Percentiles rank a stretch among this genome's conserved stretches.
Evolutionary conservation across 2,797 vertebrate species (phyloP).

Genomic region (Tragelaphus oryx): DNA sequence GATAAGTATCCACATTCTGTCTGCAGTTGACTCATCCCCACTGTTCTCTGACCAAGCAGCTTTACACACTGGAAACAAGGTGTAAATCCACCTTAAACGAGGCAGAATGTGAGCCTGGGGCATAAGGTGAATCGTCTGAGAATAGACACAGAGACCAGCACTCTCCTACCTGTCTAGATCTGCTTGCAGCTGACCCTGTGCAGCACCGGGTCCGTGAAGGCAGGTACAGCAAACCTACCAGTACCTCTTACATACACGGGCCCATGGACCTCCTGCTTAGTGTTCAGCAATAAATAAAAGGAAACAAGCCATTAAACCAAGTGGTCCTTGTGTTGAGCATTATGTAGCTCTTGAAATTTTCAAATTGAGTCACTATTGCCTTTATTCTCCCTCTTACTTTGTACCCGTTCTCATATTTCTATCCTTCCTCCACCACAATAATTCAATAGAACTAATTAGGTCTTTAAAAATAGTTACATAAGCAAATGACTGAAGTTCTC

Average conservation of each 20-base stretch:
- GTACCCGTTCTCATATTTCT: slow-evolving; percentile 68
- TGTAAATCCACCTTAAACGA: neutral
- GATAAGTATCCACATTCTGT: neutral
- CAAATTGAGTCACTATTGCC: slow-evolving; percentile 57
- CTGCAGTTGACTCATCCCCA: neutral
- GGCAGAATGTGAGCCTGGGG: neutral
- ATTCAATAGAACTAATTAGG: slow-evolving; percentile 75
- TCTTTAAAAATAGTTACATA: slow-evolving; percentile 72
- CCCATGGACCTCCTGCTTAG: neutral
- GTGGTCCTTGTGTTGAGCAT: slow-evolving; percentile 25
- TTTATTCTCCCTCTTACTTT: slow-evolving; percentile 53
- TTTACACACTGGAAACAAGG: neutral
- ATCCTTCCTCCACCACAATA: slow-evolving; percentile 68
- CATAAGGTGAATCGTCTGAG: neutral
- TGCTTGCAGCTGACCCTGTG: neutral
- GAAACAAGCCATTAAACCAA: slow-evolving; percentile 38
- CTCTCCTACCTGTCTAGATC: neutral
- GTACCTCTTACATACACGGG: neutral
- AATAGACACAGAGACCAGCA: neutral
- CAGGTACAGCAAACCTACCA: neutral
- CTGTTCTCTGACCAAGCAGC: neutral
- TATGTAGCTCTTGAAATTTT: slow-evolving; percentile 49
- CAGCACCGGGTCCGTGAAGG: neutral
- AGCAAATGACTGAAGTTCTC: slow-evolving; percentile 64
- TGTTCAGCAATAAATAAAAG: slow-evolving; percentile 40